Percentiles rank a stretch among this genome's conserved stretches.
phyloP scores from a whole-genome alignment of 2,888 invertebrate genomes.

The Andricus quercusramuli region DNA sequence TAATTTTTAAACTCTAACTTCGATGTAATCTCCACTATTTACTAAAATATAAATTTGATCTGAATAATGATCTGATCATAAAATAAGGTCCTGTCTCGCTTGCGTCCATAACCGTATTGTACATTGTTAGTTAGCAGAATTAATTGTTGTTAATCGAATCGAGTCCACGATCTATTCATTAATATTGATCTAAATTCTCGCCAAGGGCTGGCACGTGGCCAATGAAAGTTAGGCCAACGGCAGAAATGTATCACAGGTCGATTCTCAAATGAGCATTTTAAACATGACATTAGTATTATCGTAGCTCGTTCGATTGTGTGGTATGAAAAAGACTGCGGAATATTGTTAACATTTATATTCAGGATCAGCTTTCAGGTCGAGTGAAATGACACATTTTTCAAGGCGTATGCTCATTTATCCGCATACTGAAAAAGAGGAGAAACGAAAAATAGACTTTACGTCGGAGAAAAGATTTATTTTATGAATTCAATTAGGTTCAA shows the following conservation, averaged over 20 bases:
- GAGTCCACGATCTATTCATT: background rate
- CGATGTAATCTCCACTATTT: background rate
- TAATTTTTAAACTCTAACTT: slow-evolving; percentile 6
- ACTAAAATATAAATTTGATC: background rate
- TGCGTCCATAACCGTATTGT: slow-evolving; percentile 4
- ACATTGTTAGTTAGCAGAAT: slow-evolving; percentile 26
- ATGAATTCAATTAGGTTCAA: background rate
- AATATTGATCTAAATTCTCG: slow-evolving; percentile 4
- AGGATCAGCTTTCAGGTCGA: slow-evolving; percentile 2
- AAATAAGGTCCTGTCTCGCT: background rate
- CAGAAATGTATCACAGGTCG: slow-evolving; percentile 3
- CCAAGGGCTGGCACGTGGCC: slow-evolving; percentile 1
- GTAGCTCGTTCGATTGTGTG: background rate
- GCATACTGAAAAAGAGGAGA: slow-evolving; percentile 2
- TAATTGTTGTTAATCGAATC: background rate
- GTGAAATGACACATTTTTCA: slow-evolving; percentile 13
- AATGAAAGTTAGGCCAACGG: slow-evolving; percentile 15
- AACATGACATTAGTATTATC: slow-evolving; percentile 19
- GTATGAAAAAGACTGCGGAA: slow-evolving; percentile 35
- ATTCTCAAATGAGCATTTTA: slow-evolving; percentile 2
- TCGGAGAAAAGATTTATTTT: background rate
- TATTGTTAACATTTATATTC: slow-evolving; percentile 29
- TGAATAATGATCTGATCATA: background rate
- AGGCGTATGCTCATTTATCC: slow-evolving; percentile 2
- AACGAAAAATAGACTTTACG: slow-evolving; percentile 7